Conservation (phyloP, 2,888 invertebrate species). For the Ariolimax columbianus region DNA sequence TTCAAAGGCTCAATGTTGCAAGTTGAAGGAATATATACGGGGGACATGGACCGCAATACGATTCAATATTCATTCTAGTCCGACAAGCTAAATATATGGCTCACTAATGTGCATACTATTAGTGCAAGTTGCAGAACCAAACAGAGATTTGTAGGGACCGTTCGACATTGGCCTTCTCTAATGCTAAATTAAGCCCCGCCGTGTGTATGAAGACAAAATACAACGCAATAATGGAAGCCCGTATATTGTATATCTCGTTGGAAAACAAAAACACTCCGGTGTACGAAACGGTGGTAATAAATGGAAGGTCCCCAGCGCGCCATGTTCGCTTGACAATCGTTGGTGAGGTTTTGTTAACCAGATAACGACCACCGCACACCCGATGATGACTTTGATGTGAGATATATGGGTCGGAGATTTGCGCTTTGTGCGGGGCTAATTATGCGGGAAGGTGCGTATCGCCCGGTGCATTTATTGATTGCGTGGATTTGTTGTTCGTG, state of each 20-base stretch:
- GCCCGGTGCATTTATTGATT: background rate
- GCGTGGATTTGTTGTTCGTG: background rate
- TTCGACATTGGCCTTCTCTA: background rate
- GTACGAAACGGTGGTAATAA: background rate
- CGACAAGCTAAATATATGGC: background rate
- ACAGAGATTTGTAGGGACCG: background rate
- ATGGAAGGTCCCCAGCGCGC: background rate
- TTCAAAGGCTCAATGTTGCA: background rate
- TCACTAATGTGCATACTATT: background rate
- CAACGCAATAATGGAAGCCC: background rate
- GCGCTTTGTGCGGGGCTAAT: background rate
- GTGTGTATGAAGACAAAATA: background rate
- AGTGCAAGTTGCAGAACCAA: background rate
- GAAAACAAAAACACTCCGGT: background rate
- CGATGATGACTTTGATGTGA: background rate
- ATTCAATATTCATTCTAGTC: background rate
- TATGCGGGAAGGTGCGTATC: background rate
- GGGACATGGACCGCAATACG: background rate
- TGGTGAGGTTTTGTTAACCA: background rate
- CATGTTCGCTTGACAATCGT: background rate
- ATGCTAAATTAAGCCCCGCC: background rate
- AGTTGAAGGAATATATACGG: background rate
- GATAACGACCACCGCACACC: background rate
- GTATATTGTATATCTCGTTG: background rate
- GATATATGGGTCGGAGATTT: background rate